Base-by-base conservation (phyloP, 2,113 vertebrate genomes). In the Harpagus bidentatus region DNA sequence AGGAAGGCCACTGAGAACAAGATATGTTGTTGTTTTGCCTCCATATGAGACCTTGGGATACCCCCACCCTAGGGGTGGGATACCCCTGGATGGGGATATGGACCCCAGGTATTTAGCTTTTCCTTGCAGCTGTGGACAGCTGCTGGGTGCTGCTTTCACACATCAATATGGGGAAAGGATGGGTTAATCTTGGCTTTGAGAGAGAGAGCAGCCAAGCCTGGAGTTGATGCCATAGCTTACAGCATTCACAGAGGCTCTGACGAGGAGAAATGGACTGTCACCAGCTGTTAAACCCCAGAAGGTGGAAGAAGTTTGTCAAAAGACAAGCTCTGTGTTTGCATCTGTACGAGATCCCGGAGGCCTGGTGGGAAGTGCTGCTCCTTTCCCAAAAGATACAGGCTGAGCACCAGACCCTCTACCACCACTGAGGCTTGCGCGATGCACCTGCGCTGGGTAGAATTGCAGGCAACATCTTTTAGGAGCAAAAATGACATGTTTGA, bases 301-400 rank as follows among this genome's bases (percentile, higher is more conserved):
- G 17, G 42, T 47, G 62, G 52, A 72, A 82, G 52, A 22, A 63
- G 52, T n/a, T 48, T 62, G 29, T 67, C 65, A 47, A 45, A 53
- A 72, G 26, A 42, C 43, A 52, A 69, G 23, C 50, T 82, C 66
- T 32, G 13, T 42, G 19, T 65, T 45, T 88, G 55, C 42, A 50
- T 59, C 88, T 62, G 11, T 23, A 8, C 0, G 0, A 72, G 59
- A 28, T 56, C 16, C 50, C 8, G 1, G 61, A 58, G 25, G 56
- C 32, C n/a, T 73, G 40, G 5, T 36, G 38, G 50, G 67, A 70
- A 73, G 38, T 2, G 0, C n/a, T 56, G 20, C 22, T 61, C 26
- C 31, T 42, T 40, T 72, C 61, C 78, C n/a, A 42, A 82, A 16
- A 58, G 84, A 6, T 3, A 2, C 38, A 52, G 77, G 38, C 58